These are phyloP conservation scores for Imbricaverruca yamaguchii DNA, from an alignment of 2,888 invertebrate species.

Conservation along the genomic window DNA sequence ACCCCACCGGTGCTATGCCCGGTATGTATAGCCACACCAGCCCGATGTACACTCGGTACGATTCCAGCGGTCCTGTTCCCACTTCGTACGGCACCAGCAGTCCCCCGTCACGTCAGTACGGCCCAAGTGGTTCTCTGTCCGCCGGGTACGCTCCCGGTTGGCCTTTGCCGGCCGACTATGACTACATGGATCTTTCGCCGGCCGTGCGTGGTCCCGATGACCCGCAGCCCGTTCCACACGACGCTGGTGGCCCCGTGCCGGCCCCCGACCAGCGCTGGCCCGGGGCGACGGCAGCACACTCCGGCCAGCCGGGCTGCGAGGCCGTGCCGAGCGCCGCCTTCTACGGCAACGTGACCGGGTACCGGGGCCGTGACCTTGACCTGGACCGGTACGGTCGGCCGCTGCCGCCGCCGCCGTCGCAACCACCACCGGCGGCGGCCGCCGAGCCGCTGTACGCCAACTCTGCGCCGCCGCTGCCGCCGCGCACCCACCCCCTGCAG, in stretches of 20 bases:
- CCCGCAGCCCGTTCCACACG: neutral
- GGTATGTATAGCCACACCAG: slow-evolving; percentile 62
- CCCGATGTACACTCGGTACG: slow-evolving; percentile 74
- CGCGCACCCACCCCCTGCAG: slow-evolving; percentile 16
- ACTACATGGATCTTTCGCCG: too few relatives aligned
- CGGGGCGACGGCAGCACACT: neutral
- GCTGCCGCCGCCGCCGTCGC: neutral
- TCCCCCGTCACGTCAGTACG: neutral
- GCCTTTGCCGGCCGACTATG: too few relatives aligned
- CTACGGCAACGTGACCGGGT: slow-evolving; percentile 28
- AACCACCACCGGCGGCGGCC: too few relatives aligned
- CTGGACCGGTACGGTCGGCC: neutral
- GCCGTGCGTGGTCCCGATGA: too few relatives aligned
- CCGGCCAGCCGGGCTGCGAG: neutral
- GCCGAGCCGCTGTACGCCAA: slow-evolving; percentile 5
- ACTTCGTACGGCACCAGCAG: neutral
- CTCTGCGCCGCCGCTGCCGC: slow-evolving; percentile 11
- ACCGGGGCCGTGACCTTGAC: neutral
- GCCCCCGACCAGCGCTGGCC: neutral
- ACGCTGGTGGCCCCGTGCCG: neutral
- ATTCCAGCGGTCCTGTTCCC: slow-evolving; percentile 44
- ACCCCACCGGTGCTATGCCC: too few relatives aligned
- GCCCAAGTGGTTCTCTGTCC: neutral
- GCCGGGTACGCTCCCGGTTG: too few relatives aligned
- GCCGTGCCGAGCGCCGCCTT: neutral